Conservation (phyloP, 2,888 invertebrate species). For the Rhorus exstirpatorius region DNA sequence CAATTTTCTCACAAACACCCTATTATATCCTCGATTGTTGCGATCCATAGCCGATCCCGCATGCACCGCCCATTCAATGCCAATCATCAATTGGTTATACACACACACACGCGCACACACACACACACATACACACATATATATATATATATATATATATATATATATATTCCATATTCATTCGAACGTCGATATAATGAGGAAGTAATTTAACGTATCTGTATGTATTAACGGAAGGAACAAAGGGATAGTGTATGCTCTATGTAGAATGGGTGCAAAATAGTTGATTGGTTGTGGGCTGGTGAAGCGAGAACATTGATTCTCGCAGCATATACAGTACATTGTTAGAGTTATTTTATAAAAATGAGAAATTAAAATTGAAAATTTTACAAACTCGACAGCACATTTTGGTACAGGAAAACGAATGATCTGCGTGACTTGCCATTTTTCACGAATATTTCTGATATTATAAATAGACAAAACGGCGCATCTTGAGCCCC, state of each 20-base stretch:
- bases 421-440: no score
- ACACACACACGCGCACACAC: no score
- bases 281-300: constrained; percentile 56
- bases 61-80: constrained; percentile 23
- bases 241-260: constrained; percentile 18
- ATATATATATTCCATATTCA: constrained; percentile 9
- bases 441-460: no score
- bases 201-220: constrained; percentile 67
- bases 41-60: constrained; percentile 18
- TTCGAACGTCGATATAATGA: constrained; percentile 56
- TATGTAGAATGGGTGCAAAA: constrained; percentile 30
- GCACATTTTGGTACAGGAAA: no score
- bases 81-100: constrained; percentile 59
- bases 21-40: constrained; percentile 57
- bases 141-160: constrained; percentile 35
- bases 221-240: constrained; percentile 48
- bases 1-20: constrained; percentile 47
- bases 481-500: no score
- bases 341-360: no score
- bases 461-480: no score
- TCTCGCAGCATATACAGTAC: constrained; percentile 37
- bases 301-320: constrained; percentile 59
- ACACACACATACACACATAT: no score
- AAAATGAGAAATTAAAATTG: no score
- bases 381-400: no score